These are phyloP conservation scores for Pseudopleuronectes americanus DNA, from an alignment of 2,797 vertebrate species.

Conservation along the genomic window DNA sequence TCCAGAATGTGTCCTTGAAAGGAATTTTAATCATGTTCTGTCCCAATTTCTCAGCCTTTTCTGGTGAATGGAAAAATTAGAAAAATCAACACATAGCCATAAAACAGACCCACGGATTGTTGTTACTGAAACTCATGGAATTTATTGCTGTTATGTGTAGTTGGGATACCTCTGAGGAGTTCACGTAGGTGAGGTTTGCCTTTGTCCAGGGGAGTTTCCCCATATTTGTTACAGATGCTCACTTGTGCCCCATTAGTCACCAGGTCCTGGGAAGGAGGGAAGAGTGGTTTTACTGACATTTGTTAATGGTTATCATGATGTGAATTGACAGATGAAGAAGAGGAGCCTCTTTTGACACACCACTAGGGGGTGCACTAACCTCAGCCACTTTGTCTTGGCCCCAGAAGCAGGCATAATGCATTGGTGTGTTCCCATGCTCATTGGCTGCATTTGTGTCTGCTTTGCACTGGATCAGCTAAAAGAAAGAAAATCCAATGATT, in stretches of 20 bases:
- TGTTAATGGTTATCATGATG: neutral
- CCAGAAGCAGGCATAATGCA: conserved; percentile 99
- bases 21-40: conserved; percentile 94
- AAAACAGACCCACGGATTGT: neutral
- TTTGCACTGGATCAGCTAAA: conserved; percentile 95
- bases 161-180: conserved; percentile 86
- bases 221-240: conserved; percentile 95
- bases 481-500: conserved; percentile 56
- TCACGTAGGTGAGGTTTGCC: conserved; percentile 91
- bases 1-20: conserved; percentile 98
- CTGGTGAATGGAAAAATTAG: conserved; percentile 68
- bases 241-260: conserved; percentile 90
- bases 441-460: conserved; percentile 95
- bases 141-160: neutral
- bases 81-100: neutral
- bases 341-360: neutral
- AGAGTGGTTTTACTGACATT: neutral
- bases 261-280: conserved; percentile 86
- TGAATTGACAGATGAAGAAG: neutral
- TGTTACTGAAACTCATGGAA: neutral
- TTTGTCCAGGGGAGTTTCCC: conserved; percentile 95
- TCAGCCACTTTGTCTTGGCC: conserved; percentile 93
- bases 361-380: conserved; percentile 84
- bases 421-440: conserved; percentile 94
- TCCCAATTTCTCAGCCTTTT: conserved; percentile 95